Evolutionary conservation across 2,113 vertebrate species (phyloP), one percentile per base, ranked within the genome.

Genomic region (Orientallactaga bullata): DNA sequence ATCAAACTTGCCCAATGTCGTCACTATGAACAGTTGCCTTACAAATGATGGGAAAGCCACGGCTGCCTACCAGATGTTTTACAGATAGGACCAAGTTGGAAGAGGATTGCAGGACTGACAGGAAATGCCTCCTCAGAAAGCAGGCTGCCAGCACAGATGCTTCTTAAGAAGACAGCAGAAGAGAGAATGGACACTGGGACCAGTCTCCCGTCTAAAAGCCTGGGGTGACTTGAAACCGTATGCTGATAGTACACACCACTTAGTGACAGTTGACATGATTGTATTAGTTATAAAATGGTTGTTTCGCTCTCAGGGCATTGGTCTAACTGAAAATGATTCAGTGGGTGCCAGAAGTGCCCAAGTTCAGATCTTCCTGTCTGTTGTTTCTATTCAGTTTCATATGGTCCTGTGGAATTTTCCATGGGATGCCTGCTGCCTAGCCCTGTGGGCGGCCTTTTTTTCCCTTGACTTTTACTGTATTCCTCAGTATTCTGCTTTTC

Each of bases 31-130:
- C 88, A 47, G 63, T 21, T 65, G 17, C 11, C 58, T 93, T 69
- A 12, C 24, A 81, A 74, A 68, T 65, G 10, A 69, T 78, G 32
- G 85, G 84, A 96, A 78, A 80, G 85, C 58, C 88, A 84, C 77
- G 63, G 87, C 91, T 28, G 91, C 91, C 68, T 93, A 65, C 7
- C 79, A 92, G 69, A 89, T 91, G 47, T 84, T 79, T 95, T 97
- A 89, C 47, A 96, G 85, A 84, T 87, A 42, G 9, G 4, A 86
- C 72, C 23, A 77, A 58, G 55, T 77, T 84, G 94, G 90, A 71
- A 89, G 89, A 87, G 24, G 58, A 89, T 51, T 61, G 8, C 51
- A 89, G 28, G 28, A 18, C 72, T 69, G 8, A 89, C 90, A 85
- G 39, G 39, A 91, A 73, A 69, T 47, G 77, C 9, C 35, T 94